Percentiles rank a stretch among this genome's conserved stretches.
These are phyloP conservation scores for Globicephala melas DNA, from an alignment of 2,113 vertebrate species.

Conservation along the genomic window DNA sequence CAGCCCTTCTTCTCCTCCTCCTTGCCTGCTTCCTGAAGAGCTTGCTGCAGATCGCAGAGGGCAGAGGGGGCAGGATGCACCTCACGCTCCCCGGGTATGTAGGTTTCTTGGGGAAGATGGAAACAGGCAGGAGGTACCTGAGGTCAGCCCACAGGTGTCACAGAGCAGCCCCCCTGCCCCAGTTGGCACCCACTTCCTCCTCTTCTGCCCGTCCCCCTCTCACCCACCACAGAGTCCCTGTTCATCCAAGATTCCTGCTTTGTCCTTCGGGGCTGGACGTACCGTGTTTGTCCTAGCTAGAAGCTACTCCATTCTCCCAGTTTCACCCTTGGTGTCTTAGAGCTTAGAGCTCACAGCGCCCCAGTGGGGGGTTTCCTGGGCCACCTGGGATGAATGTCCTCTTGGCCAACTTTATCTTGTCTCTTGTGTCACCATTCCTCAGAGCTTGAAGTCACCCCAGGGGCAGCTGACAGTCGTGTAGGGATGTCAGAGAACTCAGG, in stretches of 20 bases:
- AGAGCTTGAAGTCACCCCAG: not conserved
- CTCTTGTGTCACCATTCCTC: not conserved
- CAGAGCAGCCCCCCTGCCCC: fast-evolving
- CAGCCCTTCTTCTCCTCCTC: not conserved
- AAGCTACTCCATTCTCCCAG: not conserved
- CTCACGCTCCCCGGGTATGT: fast-evolving
- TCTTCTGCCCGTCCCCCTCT: fast-evolving
- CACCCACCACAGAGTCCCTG: not conserved
- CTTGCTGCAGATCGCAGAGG: not conserved
- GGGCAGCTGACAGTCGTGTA: not conserved
- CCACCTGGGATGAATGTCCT: not conserved
- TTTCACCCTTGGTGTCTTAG: not conserved
- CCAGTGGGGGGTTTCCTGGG: fast-evolving
- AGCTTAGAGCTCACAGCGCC: fast-evolving
- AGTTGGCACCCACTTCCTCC: not conserved
- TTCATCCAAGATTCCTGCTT: not conserved
- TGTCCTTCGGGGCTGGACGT: not conserved
- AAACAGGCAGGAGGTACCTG: not conserved
- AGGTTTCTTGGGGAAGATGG: not conserved
- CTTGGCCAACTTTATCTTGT: not conserved
- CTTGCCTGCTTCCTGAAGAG: not conserved
- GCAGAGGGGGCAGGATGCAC: not conserved
- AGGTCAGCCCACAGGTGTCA: not conserved
- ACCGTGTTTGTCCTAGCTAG: no score
- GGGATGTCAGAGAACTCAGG: not conserved